These are phyloP conservation scores for Ephialtes manifestator DNA, from an alignment of 2,888 invertebrate species.

Conservation along the genomic window DNA sequence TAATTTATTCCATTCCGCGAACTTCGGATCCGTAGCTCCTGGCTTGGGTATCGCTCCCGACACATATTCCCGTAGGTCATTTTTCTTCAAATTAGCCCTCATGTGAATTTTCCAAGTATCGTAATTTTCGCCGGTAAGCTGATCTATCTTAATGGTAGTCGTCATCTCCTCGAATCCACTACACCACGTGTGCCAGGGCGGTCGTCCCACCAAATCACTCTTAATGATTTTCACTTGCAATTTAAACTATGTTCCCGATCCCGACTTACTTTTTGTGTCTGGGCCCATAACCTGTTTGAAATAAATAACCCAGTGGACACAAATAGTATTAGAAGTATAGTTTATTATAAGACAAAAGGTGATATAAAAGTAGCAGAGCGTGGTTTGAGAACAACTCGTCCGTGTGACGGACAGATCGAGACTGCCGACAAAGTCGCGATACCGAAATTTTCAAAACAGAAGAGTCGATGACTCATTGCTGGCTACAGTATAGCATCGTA, in stretches of 20 bases:
- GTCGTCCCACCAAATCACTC: neutral
- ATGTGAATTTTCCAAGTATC: constrained; percentile 68
- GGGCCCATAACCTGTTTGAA: constrained; percentile 1
- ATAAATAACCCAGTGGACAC: no score
- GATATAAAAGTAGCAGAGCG: no score
- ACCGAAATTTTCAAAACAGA: no score
- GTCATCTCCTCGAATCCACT: neutral
- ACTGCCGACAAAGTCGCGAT: no score
- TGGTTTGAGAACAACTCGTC: no score
- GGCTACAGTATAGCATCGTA: no score
- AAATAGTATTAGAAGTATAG: no score
- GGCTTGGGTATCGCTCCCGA: constrained; percentile 54
- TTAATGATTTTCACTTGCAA: neutral
- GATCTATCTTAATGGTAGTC: constrained; percentile 30
- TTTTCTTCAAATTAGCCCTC: constrained; percentile 65
- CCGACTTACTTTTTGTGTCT: neutral
- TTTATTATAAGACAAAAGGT: no score
- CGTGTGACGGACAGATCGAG: no score
- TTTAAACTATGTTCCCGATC: neutral
- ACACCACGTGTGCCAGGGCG: neutral
- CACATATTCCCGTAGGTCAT: constrained; percentile 69
- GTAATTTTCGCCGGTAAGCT: no score
- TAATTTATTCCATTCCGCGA: constrained; percentile 50
- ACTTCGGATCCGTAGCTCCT: neutral
- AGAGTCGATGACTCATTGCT: no score